Conservation (phyloP, 2,888 invertebrate species). For the Tuberolachnus salignus region DNA sequence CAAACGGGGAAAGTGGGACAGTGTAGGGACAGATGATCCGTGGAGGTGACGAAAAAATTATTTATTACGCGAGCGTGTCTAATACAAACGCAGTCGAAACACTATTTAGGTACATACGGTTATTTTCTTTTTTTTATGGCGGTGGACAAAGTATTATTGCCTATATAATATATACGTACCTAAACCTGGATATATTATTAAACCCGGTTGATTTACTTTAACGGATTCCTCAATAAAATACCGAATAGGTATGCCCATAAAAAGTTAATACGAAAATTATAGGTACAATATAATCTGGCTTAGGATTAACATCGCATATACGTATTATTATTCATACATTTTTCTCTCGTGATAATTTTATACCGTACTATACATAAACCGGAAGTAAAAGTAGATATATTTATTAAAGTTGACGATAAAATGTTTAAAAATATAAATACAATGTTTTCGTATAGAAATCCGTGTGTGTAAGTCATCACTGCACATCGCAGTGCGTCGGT, state of each 20-base stretch:
- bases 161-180: too few relatives aligned
- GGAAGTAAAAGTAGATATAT: slow-evolving; percentile 7
- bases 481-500: neutral
- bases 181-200: too few relatives aligned
- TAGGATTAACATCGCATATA: neutral
- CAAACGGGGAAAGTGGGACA: slow-evolving; percentile 44
- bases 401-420: slow-evolving; percentile 12
- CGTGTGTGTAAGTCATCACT: neutral
- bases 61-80: slow-evolving; percentile 51
- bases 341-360: too few relatives aligned
- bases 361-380: too few relatives aligned
- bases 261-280: slow-evolving; percentile 1
- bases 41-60: slow-evolving; percentile 46
- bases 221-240: slow-evolving; percentile 14
- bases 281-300: neutral
- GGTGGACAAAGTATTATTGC: neutral
- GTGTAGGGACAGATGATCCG: slow-evolving; percentile 49
- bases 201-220: neutral
- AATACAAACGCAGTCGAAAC: slow-evolving; percentile 42
- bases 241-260: slow-evolving; percentile 3
- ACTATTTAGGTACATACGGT: slow-evolving; percentile 11
- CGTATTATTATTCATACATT: neutral
- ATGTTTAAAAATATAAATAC: neutral
- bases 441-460: neutral
- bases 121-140: neutral